Base-by-base conservation (phyloP, 2,888 invertebrate genomes). In the Drosophila merina region DNA sequence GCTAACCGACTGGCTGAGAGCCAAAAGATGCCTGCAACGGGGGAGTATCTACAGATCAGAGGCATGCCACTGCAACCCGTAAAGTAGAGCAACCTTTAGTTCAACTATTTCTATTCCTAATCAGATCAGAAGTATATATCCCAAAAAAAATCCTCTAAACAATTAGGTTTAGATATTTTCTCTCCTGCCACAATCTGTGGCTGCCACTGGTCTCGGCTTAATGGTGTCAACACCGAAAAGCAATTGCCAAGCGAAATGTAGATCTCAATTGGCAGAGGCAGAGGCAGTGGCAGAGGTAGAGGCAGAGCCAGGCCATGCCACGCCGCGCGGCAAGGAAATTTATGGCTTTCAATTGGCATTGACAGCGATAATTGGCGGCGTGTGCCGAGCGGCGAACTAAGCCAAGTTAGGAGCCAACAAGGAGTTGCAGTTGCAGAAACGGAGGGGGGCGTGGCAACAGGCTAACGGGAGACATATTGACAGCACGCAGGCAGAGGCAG, bases 331-430 rank as follows among this genome's bases (percentile, higher is more conserved):
- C 74, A 59, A 75, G 20, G 20, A 84, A 79, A 86, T 86, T 79
- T 88, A 78, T 83, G 73, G 77, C 86, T 81, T 77, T 86, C 72
- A 71, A 79, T 83, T 83, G 72, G 76, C 76, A 77, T 76, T 75
- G 88, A 80, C 87, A 77, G 75, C 76, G 74, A 76, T 87, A 88
- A 87, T 87, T 87, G 84, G 74, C 69, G 54, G 57, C 51, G 72
- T 71, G 72, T 60, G 62, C 44, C 58, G 44, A 36, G 14, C 44
- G 62, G 38, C 58, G 44, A 36, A 14, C 44, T 44, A 33, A 56
- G 48, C 36, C 64, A 36, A 64, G 50, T 36, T 50, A 54, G 40
- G 20, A 20, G 20, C 14, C 14, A 14, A 14, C 14, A 14, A 14
- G 56, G 26, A 66, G 40, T 8, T 42, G 40, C 7, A 8, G 7